Percentiles rank a stretch among this genome's conserved stretches.
Conservation (phyloP, 2,113 vertebrate genomes). For the Butastur rufipennis region DNA sequence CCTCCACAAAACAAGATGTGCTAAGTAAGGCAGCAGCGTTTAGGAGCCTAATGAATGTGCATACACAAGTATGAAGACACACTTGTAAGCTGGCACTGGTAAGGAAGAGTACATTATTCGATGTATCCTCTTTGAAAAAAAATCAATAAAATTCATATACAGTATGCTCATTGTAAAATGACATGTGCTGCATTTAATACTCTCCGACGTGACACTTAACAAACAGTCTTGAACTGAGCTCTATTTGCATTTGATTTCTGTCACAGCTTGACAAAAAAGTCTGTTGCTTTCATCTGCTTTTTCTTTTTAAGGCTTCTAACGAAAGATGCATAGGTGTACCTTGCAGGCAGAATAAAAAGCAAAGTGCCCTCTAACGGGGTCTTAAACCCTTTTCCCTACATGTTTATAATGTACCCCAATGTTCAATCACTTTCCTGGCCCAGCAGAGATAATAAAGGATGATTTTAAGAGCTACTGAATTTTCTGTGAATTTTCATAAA, state of each 20-base stretch:
- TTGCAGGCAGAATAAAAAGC: constrained; percentile 52
- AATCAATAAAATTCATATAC: constrained; percentile 71
- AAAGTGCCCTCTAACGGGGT: constrained; percentile 40
- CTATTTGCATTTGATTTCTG: constrained; percentile 76
- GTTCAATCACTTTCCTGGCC: constrained; percentile 3
- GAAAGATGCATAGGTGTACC: constrained; percentile 43
- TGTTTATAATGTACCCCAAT: constrained; percentile 5
- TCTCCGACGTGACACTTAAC: constrained; percentile 67
- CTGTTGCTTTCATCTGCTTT: constrained; percentile 66
- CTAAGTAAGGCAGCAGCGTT: constrained; percentile 40
- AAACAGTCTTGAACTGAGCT: constrained; percentile 73
- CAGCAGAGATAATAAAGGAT: not conserved
- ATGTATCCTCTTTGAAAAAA: constrained; percentile 65
- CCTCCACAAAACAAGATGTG: constrained; percentile 23
- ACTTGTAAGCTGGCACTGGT: constrained; percentile 30
- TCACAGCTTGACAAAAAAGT: constrained; percentile 64
- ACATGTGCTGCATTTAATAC: constrained; percentile 68
- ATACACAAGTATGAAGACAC: constrained; percentile 17
- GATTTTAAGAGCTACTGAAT: not conserved
- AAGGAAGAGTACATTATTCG: constrained; percentile 57
- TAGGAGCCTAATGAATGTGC: constrained; percentile 49
- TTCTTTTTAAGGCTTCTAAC: constrained; percentile 61
- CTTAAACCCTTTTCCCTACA: not conserved
- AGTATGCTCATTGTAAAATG: constrained; percentile 64
- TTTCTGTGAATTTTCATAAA: constrained; percentile 24